phyloP scores from a whole-genome alignment of 2,113 vertebrate genomes.

The Zosterops japonicus region DNA sequence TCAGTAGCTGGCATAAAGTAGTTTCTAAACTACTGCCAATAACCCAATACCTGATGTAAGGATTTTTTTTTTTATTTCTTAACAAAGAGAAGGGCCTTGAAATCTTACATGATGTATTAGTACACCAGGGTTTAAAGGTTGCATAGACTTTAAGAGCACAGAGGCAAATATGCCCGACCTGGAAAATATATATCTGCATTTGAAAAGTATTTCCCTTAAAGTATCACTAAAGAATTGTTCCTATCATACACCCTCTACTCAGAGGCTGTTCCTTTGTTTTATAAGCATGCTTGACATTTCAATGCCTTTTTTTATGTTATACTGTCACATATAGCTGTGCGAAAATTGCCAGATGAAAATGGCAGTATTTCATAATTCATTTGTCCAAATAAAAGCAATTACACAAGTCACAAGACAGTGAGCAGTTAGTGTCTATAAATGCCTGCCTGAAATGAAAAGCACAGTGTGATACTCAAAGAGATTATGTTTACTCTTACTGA shows the following conservation, averaged over 20 bases:
- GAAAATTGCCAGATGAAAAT: constrained; percentile 24
- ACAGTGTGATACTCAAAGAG: not conserved
- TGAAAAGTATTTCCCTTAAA: not conserved
- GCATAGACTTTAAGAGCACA: not conserved
- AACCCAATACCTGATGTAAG: not conserved
- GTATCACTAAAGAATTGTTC: not conserved
- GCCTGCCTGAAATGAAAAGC: not conserved
- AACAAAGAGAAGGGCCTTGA: not conserved
- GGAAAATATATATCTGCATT: not conserved
- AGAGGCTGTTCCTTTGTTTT: not conserved
- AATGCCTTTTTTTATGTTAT: not conserved
- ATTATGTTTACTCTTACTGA: not conserved
- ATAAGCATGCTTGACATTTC: not conserved
- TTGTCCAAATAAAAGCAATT: constrained; percentile 30
- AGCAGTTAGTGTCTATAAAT: not conserved
- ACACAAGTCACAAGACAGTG: not conserved
- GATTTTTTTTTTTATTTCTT: not conserved
- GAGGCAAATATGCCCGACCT: not conserved
- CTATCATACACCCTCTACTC: not conserved
- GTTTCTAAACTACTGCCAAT: not conserved
- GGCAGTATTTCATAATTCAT: constrained; percentile 5
- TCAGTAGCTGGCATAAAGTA: not conserved
- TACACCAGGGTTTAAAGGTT: not conserved
- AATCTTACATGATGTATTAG: not conserved
- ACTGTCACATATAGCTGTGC: not conserved